Conservation (phyloP, 2,113 vertebrate genomes). For the Seriola rivoliana region DNA sequence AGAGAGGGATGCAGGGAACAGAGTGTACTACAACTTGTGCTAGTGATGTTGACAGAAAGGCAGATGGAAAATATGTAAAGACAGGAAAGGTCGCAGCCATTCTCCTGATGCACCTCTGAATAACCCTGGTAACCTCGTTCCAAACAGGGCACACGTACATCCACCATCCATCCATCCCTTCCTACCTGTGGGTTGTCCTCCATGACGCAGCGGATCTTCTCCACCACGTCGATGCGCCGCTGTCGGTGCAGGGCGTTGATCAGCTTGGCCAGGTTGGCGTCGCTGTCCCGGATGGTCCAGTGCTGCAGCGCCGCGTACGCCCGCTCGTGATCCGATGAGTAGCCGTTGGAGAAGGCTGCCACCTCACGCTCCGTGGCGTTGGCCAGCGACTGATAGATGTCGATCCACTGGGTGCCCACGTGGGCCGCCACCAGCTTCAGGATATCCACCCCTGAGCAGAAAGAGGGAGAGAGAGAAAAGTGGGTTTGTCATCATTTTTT, state of each 20-base stretch:
- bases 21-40: slow-evolving; percentile 15
- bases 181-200: slow-evolving; percentile 94
- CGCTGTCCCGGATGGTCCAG: slow-evolving; percentile 94
- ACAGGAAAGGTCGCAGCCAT: slow-evolving; percentile 7
- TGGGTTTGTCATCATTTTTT: background rate
- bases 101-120: background rate
- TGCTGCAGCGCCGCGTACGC: slow-evolving; percentile 96
- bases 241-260: slow-evolving; percentile 94
- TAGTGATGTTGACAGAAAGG: slow-evolving; percentile 14
- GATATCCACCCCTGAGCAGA: slow-evolving; percentile 92
- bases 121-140: background rate
- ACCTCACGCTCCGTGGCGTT: slow-evolving; percentile 94
- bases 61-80: slow-evolving; percentile 14
- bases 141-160: background rate
- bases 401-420: slow-evolving; percentile 95
- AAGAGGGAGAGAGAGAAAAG: slow-evolving; percentile 3
- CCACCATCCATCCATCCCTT: background rate
- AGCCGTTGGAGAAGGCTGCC: slow-evolving; percentile 92
- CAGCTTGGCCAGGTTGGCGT: slow-evolving; percentile 96
- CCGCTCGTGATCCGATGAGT: slow-evolving; percentile 90
- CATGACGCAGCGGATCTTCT: slow-evolving; percentile 96
- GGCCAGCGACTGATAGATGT: slow-evolving; percentile 94
- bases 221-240: slow-evolving; percentile 94
- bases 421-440: slow-evolving; percentile 95
- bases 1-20: slow-evolving; percentile 36